Evolutionary conservation across 2,888 invertebrate species (phyloP), one percentile per base, ranked within the genome.

Genomic region (Nomada fucata): DNA sequence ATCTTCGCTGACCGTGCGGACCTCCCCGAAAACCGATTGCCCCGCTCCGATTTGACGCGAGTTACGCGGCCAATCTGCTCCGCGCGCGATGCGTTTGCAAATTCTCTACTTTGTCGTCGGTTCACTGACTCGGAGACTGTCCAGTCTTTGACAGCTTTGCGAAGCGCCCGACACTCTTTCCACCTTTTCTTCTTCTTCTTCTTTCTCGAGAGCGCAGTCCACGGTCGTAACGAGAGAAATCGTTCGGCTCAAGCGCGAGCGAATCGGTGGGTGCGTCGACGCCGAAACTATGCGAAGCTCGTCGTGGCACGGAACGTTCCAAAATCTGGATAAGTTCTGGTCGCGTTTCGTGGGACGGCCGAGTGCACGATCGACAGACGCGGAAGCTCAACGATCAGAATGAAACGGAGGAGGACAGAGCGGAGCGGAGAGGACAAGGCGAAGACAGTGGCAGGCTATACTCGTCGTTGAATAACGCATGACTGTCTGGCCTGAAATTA

Each of bases 401-500:
- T 89, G 89, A 89, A 89, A 90, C 89, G 85, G 85, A 89, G 83
- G 75, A 10, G 47, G 52, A 71, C 23, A 53, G 44, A 70, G 72
- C 57, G 44, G 10, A 15, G 26, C 20, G 18, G 53, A 23, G 65
- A 52, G 81, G 79, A 73, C 69, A 76, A 77, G 59, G 57, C 60
- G 75, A 75, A 79, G 79, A 76, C 63, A 81, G 82, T 83, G 78
- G 77, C 76, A 68, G 63, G 63, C 80, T 78, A 80, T 83, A 82
- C 83, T 82, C 81, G 78, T 69, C 86, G 89, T 88, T 93, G 92
- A 92, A 92, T 93, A 93, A 92, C 91, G 89, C 92, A 92, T 92
- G 92, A 91, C 92, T 91, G 92, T 92, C 93, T 92, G 91, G 91
- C 90, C 90, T 90, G 88, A 91, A 92, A 92, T 92, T 92, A 92